phyloP scores from a whole-genome alignment of 2,888 invertebrate genomes.

The Dermolepida albohirtum region DNA sequence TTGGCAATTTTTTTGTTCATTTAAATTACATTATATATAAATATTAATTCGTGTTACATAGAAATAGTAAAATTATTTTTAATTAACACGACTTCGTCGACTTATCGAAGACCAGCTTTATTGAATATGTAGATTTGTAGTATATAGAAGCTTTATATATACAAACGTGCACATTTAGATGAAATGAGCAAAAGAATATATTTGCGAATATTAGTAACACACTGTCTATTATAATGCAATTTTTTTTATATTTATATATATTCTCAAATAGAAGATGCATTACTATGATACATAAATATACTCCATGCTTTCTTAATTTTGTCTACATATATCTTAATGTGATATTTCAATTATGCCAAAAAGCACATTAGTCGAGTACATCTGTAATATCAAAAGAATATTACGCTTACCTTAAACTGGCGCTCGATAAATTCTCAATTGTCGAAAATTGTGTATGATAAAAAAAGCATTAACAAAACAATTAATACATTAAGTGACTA shows the following conservation, averaged over 20 bases:
- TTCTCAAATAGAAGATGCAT: neutral
- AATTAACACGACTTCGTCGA: constrained; percentile 30
- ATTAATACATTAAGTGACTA: constrained; percentile 60
- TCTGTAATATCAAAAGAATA: constrained; percentile 6
- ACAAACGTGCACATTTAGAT: too few relatives aligned
- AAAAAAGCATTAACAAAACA: constrained; percentile 53
- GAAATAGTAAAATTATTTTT: constrained; percentile 35
- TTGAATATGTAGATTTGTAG: neutral
- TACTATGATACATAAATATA: too few relatives aligned
- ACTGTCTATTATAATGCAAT: neutral
- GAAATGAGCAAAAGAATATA: neutral
- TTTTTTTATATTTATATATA: neutral
- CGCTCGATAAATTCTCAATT: constrained; percentile 27
- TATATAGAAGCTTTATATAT: neutral
- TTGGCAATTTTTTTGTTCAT: constrained; percentile 52
- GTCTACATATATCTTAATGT: too few relatives aligned
- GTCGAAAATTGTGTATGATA: constrained; percentile 41
- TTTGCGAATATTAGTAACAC: neutral
- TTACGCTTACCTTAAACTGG: constrained; percentile 19
- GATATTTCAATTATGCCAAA: neutral
- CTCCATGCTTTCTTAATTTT: too few relatives aligned
- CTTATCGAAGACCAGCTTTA: constrained; percentile 34
- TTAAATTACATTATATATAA: constrained; percentile 42
- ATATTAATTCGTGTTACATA: constrained; percentile 44
- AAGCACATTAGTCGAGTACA: constrained; percentile 2